Evolutionary conservation across 1,140 invertebrate genomes (phyloP), one percentile per base, ranked within the genome.

Genomic region (Cryptotermes secundus): DNA sequence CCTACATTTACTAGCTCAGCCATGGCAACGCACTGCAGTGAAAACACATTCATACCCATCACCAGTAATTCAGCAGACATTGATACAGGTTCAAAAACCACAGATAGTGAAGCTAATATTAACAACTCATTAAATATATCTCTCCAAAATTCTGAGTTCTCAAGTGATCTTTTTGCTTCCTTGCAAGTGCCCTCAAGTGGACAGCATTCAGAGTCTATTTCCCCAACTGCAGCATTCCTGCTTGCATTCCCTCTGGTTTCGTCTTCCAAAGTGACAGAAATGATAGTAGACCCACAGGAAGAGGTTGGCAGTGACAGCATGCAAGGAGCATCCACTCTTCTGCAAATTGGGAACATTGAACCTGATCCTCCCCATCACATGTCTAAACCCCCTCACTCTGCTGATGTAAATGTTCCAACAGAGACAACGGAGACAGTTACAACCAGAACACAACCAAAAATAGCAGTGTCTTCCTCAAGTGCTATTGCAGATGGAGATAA

Each of bases 201-300:
- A 59, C 92, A 93, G 86, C 92, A 94, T 88, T 90, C 92, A 1
- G 92, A 93, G 87, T 93, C 93, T 19, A 94, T 95, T 86, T 96
- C 95, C 34, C 95, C 95, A 22, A 96, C 94, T 19, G 95, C 94
- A 36, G 95, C 95, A 16, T 95, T 95, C 88, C 88, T 96, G 34
- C 92, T 95, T 88, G 93, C 94, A 16, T 96, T 96, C 87, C 95
- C 95, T 2, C 88, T 95, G 24, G 94, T 95, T 1, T 93, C 93
- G 3, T 91, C 91, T 16, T 88, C 88, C 34, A 91, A 91, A 88
- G 92, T 84, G 31, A 35, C 84, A 2, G 93, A 93, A 86, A 92
- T 92, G 3, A 87, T 93, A 3, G 92, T 91, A 35, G 92, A 92
- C 81, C 91, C 92, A 83, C 90, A 90, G 87, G 92, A 92, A 83